These are phyloP conservation scores for Pammene fasciana DNA, from an alignment of 2,888 invertebrate species.

Conservation along the genomic window DNA sequence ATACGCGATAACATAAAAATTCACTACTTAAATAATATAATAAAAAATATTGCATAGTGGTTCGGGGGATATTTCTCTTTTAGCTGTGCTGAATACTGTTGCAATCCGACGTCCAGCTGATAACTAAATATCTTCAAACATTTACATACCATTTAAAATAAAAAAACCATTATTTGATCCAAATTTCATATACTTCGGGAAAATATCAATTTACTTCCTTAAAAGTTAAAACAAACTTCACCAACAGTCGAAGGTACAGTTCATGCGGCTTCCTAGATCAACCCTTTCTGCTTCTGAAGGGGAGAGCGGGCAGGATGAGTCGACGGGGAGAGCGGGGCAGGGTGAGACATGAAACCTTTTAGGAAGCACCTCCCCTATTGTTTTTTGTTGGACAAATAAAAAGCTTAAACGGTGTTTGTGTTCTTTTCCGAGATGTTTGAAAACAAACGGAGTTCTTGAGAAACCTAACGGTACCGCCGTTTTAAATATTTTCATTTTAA, in stretches of 20 bases:
- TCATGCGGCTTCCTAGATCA: slow-evolving; percentile 68
- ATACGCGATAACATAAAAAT: too few relatives aligned
- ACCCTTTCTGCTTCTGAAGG: slow-evolving; percentile 57
- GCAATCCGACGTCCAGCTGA: too few relatives aligned
- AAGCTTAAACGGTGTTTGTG: slow-evolving; percentile 60
- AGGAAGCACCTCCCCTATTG: slow-evolving; percentile 75
- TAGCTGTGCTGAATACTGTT: too few relatives aligned
- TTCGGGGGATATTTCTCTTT: too few relatives aligned
- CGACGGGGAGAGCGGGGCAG: slow-evolving; percentile 42
- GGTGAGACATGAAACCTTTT: slow-evolving; percentile 68
- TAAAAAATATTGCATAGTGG: too few relatives aligned
- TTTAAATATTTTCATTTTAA: slow-evolving; percentile 2
- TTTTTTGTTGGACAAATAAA: slow-evolving; percentile 57
- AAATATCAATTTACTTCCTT: slow-evolving; percentile 21
- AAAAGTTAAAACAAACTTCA: slow-evolving; percentile 23
- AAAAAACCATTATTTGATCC: not conserved
- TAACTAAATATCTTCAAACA: too few relatives aligned
- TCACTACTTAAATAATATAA: too few relatives aligned
- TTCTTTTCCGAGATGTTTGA: slow-evolving; percentile 43
- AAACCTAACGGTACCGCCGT: slow-evolving; percentile 26
- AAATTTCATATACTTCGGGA: not conserved
- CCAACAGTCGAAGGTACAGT: slow-evolving; percentile 37
- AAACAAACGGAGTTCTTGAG: slow-evolving; percentile 36
- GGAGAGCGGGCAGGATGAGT: slow-evolving; percentile 9
- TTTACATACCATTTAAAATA: not conserved